Evolutionary conservation across 2,888 invertebrate genomes (phyloP), one percentile per base, ranked within the genome.

Genomic region (Meta bourneti): DNA sequence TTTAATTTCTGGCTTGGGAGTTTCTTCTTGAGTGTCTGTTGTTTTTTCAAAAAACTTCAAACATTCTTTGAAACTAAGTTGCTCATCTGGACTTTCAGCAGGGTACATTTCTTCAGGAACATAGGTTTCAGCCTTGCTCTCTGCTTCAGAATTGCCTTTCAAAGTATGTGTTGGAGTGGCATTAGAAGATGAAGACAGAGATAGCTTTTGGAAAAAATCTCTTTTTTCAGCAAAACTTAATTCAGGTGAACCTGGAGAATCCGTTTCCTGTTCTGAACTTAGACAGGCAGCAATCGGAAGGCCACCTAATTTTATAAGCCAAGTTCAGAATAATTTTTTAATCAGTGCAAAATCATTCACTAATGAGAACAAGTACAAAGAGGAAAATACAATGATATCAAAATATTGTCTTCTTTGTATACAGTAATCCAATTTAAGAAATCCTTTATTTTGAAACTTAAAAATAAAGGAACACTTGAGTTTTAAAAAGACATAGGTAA

Each of bases 191-290:
- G 85, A 85, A 5, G 86, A 82, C 54, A 71, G 82, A 6, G 92
- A 92, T n/a, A 92, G 77, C 87, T 89, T 92, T 19, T 92, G 92
- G 61, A 92, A 92, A 79, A 92, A 92, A 69, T 92, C 92, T 19
- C 92, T 61, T 84, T 92, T 92, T 61, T 92, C 92, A 13, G 92
- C 92, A 74, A 92, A 92, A 83, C 92, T 92, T 13, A 92, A n/a
- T 82, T 92, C 89, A 1, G 92, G 89, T 1, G 89, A 92, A 20
- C 77, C 75, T 13, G 92, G 89, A 11, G 88, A 83, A 48, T 20
- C n/a, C 69, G 70, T 69, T 70, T 83, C 86, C 13, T 11, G 49
- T 34, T 89, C 71, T 11, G 78, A 69, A 69, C 52, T 51, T 78
- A 83, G 49, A 7, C 78, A 70, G 51, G 54, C 83, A 61, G 70